Evolutionary conservation across 2,797 vertebrate genomes (phyloP).

Genomic region (Rhabdomys pumilio): DNA sequence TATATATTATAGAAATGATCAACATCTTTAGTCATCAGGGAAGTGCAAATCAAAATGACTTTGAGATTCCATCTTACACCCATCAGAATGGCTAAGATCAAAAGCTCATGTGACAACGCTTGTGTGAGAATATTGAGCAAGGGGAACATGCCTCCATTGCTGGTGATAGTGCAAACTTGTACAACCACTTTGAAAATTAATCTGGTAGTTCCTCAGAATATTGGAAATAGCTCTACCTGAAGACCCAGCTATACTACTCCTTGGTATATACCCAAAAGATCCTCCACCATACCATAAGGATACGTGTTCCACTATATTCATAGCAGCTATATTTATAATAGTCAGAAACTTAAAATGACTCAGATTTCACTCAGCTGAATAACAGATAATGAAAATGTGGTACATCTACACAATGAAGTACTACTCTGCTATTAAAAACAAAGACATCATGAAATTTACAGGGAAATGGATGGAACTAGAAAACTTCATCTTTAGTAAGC

Average conservation of each 20-base stretch:
- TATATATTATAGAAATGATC: not conserved
- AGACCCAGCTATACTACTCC: not conserved
- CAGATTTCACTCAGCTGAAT: not conserved
- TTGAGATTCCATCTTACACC: not conserved
- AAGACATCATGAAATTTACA: not conserved
- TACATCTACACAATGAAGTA: not conserved
- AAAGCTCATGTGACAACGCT: not conserved
- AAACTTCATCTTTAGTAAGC: not conserved
- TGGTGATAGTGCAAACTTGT: not conserved
- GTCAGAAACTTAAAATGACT: not conserved
- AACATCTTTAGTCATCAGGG: not conserved
- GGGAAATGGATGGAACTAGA: not conserved
- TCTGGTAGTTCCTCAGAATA: not conserved
- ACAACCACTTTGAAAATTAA: not conserved
- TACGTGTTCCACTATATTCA: not conserved
- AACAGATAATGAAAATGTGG: not conserved
- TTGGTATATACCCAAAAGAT: not conserved
- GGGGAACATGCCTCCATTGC: not conserved
- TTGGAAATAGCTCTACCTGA: not conserved
- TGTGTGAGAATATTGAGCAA: not conserved
- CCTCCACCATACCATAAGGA: too few species aligned
- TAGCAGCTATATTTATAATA: not conserved
- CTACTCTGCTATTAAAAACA: too few species aligned
- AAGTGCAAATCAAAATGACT: not conserved
- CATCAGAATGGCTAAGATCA: not conserved